Evolutionary conservation across 53 echinoderm and acorn worm species (phyloP).

Genomic region (Apostichopus leukothele): DNA sequence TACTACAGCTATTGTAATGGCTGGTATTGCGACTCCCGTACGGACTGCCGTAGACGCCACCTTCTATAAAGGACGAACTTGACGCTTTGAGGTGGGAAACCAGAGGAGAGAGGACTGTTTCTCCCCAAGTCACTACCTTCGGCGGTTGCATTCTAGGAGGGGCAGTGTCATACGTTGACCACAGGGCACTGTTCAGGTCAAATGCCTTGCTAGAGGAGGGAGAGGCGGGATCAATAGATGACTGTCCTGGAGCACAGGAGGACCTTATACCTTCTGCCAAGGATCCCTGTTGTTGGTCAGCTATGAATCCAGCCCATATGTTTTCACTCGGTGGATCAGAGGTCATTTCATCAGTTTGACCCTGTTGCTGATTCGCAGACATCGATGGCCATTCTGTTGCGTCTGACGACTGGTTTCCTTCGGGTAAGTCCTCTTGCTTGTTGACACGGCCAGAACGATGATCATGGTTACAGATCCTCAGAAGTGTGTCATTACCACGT

Average conservation of each 20-base stretch:
- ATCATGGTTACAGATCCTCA: constrained; percentile 83
- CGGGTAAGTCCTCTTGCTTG: neutral
- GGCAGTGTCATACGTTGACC: constrained; percentile 91
- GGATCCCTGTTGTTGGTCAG: constrained; percentile 64
- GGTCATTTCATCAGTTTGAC: constrained; percentile 10
- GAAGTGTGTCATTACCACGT: constrained; percentile 70
- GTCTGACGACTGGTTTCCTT: neutral
- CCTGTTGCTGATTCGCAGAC: neutral
- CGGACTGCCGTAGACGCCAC: constrained; percentile 98
- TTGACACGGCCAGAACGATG: constrained; percentile 2
- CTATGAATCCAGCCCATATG: constrained; percentile 55
- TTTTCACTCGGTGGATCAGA: constrained; percentile 27
- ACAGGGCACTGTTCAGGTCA: constrained; percentile 93
- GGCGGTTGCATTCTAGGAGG: constrained; percentile 71
- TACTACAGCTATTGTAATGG: constrained; percentile 95
- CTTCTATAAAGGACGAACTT: constrained; percentile 78
- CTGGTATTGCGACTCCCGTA: constrained; percentile 96
- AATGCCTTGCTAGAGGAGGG: constrained; percentile 35
- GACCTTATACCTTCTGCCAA: constrained; percentile 63
- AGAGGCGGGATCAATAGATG: constrained; percentile 34
- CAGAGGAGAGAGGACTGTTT: constrained; percentile 59
- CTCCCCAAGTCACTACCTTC: constrained; percentile 92
- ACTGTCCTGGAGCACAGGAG: constrained; percentile 48
- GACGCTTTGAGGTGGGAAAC: constrained; percentile 61
- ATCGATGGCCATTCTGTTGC: constrained; percentile 33